Evolutionary conservation across 2,888 invertebrate species (phyloP).

Genomic region (Coleophora deauratella): DNA sequence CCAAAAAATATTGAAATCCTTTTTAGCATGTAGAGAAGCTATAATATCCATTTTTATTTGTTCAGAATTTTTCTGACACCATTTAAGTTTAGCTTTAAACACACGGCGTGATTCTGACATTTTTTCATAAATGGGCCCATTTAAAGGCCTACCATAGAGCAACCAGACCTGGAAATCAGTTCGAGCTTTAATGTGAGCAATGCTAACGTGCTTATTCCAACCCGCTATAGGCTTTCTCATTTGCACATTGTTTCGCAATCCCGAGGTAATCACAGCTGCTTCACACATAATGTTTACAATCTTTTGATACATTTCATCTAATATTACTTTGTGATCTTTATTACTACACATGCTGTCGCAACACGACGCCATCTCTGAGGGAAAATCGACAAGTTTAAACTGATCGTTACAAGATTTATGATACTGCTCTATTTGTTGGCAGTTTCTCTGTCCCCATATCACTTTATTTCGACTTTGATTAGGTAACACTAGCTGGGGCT

Average conservation of each 20-base stretch:
- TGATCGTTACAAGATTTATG: background rate
- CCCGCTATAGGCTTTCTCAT: background rate
- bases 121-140: background rate
- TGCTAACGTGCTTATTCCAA: slow-evolving; percentile 6
- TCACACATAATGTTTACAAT: slow-evolving; percentile 3
- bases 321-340: background rate
- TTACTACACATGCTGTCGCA: background rate
- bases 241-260: background rate
- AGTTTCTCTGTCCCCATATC: background rate
- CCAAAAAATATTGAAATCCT: slow-evolving; percentile 11
- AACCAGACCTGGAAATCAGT: background rate
- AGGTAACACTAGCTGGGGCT: background rate
- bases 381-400: background rate
- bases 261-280: background rate
- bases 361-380: no score
- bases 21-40: slow-evolving; percentile 3
- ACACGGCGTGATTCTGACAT: slow-evolving; percentile 11
- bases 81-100: slow-evolving; percentile 14
- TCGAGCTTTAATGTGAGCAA: background rate
- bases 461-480: background rate
- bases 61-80: slow-evolving; percentile 6
- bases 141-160: background rate
- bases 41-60: slow-evolving; percentile 6
- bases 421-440: background rate
- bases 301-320: slow-evolving; percentile 9